Evolutionary conservation across 2,113 vertebrate genomes (phyloP), one percentile per base, ranked within the genome.

Genomic region (Dicentrarchus labrax): DNA sequence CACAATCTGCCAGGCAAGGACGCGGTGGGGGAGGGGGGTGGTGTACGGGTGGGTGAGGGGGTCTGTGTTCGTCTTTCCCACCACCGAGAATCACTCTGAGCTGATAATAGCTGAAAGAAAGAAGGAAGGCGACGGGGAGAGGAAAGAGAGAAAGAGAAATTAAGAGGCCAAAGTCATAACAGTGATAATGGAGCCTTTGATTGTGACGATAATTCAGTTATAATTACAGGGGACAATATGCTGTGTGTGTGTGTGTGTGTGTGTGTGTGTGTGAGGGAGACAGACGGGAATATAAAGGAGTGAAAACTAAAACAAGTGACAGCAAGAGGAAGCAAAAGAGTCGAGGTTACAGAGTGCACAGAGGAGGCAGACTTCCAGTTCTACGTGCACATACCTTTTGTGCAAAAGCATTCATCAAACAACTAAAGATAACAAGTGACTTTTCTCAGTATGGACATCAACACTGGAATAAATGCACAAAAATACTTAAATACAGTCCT

Each of bases 121-220:
- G 68, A n/a, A 57, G 11, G 24, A 21, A 24, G 47, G 41, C 0
- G 12, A 51, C 10, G 47, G 71, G 22, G 22, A 39, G 59, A 47
- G 22, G 59, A 41, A 38, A 41, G 50, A 56, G 57, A 48, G 30
- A 17, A 53, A 17, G n/a, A 59, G 75, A 54, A 66, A 83, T 53
- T 24, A 87, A 78, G 85, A 88, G 76, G 78, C 85, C 78, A 68
- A 54, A 87, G 83, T 75, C 86, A 64, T 36, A 82, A 65, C 73
- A 36, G 79, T 45, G 79, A 86, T 83, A 83, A 92, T 88, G 74
- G 76, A 86, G 73, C 84, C 78, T 81, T 78, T 86, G 85, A 89
- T 90, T 86, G 87, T 76, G 70, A 88, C 66, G 72, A 89, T 87
- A 73, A 88, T 86, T 78, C 68, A 72, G 64, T 76, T 78, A 62